Evolutionary conservation across 2,888 invertebrate species (phyloP), one percentile per base, ranked within the genome.

Genomic region (Drosophila seclusa): DNA sequence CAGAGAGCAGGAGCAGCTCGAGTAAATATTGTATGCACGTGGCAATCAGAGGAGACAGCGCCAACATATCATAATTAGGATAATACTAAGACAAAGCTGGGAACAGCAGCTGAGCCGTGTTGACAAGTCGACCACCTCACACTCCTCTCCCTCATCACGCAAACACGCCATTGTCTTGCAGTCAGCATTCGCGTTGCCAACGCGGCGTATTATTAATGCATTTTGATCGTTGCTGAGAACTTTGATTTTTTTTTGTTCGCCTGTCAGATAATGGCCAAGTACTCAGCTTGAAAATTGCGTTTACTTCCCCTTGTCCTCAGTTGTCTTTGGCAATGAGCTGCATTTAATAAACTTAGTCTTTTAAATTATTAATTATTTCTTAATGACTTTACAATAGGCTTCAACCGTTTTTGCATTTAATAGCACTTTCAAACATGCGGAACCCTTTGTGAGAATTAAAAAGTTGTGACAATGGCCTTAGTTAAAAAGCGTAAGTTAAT

Each of bases 191-290:
- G 62, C 62, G 53, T 75, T 68, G 78, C 29, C 75, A 65, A 63
- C 71, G 60, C 53, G 64, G 52, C 68, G 72, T 67, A 82, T 84
- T 85, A 87, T 87, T 85, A 81, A 87, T 84, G 78, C 70, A 82
- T 45, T 65, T 63, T 69, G 73, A 71, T 81, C 68, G 72, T 55
- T 61, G 34, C 60, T 68, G 62, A 73, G 73, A 69, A 53, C 42
- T 32, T 13, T 2, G 49, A 65, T 68, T 75, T 77, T 63, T 13
- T 40, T 65, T 34, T 13, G 1, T 64, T 13, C 21, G 6, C 36
- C 38, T 38, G 36, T 45, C 34, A 58, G 66, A 64, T 70, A 71
- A 66, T 67, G 60, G 53, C 78, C 73, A 81, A 78, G 81, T 81
- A 78, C 64, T 63, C 38, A 57, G 50, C 45, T 64, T 32, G 45